These are phyloP conservation scores for Zosterops pallidus DNA, from an alignment of 2,113 vertebrate species.

Conservation along the genomic window DNA sequence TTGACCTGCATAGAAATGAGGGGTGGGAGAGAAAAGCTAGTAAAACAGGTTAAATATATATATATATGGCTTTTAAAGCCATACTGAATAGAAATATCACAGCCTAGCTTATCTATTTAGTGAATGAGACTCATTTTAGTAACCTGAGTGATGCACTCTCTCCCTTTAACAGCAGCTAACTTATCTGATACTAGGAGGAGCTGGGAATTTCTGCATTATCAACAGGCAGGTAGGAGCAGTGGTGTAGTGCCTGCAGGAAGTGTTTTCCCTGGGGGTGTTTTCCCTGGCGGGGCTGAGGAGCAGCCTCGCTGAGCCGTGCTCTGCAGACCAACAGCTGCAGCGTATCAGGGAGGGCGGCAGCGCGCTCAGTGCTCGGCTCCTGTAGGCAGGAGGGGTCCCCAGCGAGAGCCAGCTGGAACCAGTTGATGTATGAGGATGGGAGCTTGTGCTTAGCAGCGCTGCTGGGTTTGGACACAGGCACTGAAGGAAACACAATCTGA, in stretches of 20 bases:
- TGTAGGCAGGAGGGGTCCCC: neutral
- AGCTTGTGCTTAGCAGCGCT: neutral
- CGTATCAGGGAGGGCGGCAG: fast-evolving
- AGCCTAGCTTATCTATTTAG: neutral
- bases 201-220: neutral
- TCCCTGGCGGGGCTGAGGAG: neutral
- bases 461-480: neutral
- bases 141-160: neutral
- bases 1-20: neutral
- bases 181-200: neutral
- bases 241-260: neutral
- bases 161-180: neutral
- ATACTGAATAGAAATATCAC: neutral
- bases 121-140: neutral
- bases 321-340: neutral
- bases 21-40: neutral
- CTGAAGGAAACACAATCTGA: neutral
- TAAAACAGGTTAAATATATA: neutral
- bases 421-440: neutral
- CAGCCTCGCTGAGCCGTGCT: fast-evolving
- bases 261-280: neutral
- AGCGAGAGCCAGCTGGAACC: neutral
- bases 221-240: neutral
- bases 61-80: neutral
- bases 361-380: neutral